Percentiles rank a stretch among this genome's conserved stretches.
These are phyloP conservation scores for Vultur gryphus DNA, from an alignment of 2,797 vertebrate genomes.

Conservation along the genomic window DNA sequence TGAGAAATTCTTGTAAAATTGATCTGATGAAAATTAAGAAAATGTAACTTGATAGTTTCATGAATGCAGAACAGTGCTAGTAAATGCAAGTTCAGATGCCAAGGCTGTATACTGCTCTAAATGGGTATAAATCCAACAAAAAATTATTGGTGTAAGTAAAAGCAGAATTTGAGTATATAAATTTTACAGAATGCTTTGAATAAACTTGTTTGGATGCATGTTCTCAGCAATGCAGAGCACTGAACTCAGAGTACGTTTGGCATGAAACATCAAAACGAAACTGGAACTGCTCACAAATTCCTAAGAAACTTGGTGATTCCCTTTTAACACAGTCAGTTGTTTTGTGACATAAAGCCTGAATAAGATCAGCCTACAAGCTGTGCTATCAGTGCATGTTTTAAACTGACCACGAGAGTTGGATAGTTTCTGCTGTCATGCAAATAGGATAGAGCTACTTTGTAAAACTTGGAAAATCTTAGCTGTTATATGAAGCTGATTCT, in stretches of 20 bases:
- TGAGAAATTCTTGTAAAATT: neutral
- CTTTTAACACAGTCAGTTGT: neutral
- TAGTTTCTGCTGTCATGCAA: neutral
- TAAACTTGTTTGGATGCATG: neutral
- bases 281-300: neutral
- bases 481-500: neutral
- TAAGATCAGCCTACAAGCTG: neutral
- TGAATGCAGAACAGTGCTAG: neutral
- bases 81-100: neutral
- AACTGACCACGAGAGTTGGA: neutral
- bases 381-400: neutral
- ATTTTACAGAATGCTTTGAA: neutral
- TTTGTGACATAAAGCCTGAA: neutral
- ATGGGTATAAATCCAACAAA: neutral
- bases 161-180: neutral
- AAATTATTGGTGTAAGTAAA: neutral
- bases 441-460: neutral
- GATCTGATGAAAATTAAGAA: neutral
- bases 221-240: neutral
- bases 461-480: neutral
- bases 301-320: neutral
- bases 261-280: neutral
- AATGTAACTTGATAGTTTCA: neutral
- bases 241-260: neutral
- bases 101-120: neutral